Evolutionary conservation across 2,113 vertebrate genomes (phyloP), one percentile per base, ranked within the genome.

Genomic region (Lynx canadensis): DNA sequence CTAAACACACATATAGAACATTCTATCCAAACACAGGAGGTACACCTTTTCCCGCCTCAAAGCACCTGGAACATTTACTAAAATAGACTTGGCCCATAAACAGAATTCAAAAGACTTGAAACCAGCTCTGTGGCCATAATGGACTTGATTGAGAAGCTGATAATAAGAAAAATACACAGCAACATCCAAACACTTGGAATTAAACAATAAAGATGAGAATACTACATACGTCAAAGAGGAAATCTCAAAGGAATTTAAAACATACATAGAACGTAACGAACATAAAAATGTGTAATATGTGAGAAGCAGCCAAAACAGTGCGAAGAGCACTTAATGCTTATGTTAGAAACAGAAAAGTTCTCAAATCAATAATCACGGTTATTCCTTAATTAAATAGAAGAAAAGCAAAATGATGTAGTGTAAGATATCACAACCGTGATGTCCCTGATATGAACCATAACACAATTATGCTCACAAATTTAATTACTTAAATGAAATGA

Each of bases 21-120:
- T 27, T 25, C 8, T 1, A 65, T 1, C 11, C 11, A 45, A 3
- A 29, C 11, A 27, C 4, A 36, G 18, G 0, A 16, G 13, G 12
- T 38, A 27, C 10, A 41, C 10, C 18, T 10, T 65, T 41, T 5
- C 38, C 21, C 21, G 2, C 55, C 55, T 7, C 45, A 79, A 79
- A 85, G 0, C 2, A 19, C n/a, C 21, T 29, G 27, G 4, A 23
- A 38, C 7, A 71, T 27, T 74, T 73, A 73, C 3, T 4, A 85
- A n/a, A 23, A 7, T 16, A 86, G 69, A 73, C 0, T 25, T 57
- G 4, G 5, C 38, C 25, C 19, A 33, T 41, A 82, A 50, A 78
- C 63, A 87, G 15, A 50, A 38, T 55, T 66, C 2, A 6, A 89
- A 89, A 33, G 4, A 55, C 7, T 7, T 5, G 1, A 76, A 27